Conservation (phyloP, 2,113 vertebrate genomes). For the Sander vitreus region DNA sequence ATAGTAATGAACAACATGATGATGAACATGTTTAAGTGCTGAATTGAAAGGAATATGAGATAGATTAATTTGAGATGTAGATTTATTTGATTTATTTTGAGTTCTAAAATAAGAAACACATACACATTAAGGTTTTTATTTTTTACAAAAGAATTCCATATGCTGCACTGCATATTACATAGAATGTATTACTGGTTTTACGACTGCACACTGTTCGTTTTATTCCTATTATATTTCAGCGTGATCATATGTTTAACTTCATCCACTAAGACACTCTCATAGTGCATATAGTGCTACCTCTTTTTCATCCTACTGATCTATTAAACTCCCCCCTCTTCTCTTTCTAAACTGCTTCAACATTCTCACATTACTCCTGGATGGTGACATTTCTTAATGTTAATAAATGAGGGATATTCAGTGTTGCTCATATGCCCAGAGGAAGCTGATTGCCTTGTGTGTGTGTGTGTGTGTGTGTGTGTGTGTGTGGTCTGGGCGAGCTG, state of each 20-base stretch:
- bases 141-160: neutral
- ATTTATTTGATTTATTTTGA: neutral
- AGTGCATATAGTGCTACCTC: neutral
- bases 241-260: neutral
- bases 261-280: neutral
- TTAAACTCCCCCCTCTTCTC: constrained; percentile 1
- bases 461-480: constrained; percentile 26
- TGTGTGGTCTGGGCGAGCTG: constrained; percentile 25
- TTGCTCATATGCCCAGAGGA: constrained; percentile 31
- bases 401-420: constrained; percentile 52
- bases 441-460: constrained; percentile 19
- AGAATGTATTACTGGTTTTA: neutral
- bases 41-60: neutral
- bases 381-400: constrained; percentile 53
- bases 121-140: no score
- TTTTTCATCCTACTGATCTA: constrained; percentile 20
- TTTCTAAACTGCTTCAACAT: constrained; percentile 11
- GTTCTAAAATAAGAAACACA: neutral
- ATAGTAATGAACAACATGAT: neutral
- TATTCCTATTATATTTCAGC: neutral
- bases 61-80: neutral
- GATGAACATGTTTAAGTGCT: neutral
- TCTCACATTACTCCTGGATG: constrained; percentile 23
- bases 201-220: neutral
- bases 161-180: neutral